A percentile compares a stretch with the other conserved stretches of the same genome.
These are phyloP conservation scores for Timandra comae DNA, from an alignment of 2,888 invertebrate species.

Conservation along the genomic window DNA sequence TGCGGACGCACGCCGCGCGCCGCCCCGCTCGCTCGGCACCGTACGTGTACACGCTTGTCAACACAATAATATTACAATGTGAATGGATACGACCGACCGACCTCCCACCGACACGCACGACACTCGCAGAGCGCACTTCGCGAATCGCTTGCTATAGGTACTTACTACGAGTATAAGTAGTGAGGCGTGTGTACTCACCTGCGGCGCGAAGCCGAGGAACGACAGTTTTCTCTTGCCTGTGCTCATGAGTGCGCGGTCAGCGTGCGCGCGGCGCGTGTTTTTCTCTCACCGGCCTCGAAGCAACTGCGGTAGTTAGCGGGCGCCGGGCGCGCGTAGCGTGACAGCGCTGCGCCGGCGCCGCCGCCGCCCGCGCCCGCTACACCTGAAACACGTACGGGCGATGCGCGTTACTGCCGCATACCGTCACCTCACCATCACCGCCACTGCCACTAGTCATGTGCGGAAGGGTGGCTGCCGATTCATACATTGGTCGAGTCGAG, in stretches of 20 bases:
- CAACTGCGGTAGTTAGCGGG: conserved; percentile 27
- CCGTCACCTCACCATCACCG: too few relatives aligned
- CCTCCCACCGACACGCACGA: too few relatives aligned
- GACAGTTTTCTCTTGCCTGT: conserved; percentile 83
- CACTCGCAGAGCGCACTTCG: too few relatives aligned
- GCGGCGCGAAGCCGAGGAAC: conserved; percentile 82
- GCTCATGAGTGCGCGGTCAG: conserved; percentile 41
- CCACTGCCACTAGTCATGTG: too few relatives aligned
- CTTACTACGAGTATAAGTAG: too few relatives aligned
- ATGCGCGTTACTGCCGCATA: too few relatives aligned
- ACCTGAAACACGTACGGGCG: neutral
- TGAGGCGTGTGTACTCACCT: conserved; percentile 54
- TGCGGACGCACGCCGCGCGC: neutral
- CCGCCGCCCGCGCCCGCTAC: neutral
- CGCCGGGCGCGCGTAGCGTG: conserved; percentile 8
- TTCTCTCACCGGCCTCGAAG: conserved; percentile 16
- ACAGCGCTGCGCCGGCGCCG: neutral
- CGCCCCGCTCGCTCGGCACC: neutral
- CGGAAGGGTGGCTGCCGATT: too few relatives aligned
- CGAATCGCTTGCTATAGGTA: neutral
- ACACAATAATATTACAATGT: too few relatives aligned
- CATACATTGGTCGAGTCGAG: too few relatives aligned
- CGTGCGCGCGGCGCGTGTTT: conserved; percentile 15
- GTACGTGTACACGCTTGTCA: neutral
- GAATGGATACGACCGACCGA: too few relatives aligned